Conservation (phyloP, 1,140 invertebrate species). For the Bombus sylvicola region DNA sequence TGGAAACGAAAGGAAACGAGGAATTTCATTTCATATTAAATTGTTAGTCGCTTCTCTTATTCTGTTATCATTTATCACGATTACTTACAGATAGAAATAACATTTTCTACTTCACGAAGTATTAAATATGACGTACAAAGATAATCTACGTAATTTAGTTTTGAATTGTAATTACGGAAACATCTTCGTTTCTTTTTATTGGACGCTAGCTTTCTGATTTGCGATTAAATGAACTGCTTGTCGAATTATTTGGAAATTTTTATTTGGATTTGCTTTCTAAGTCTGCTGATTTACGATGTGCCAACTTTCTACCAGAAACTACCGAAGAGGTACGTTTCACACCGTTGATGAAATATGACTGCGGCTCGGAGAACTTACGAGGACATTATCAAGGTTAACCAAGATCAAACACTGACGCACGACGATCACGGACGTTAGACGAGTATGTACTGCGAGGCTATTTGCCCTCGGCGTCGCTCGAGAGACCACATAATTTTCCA, state of each 20-base stretch:
- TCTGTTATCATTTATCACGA: neutral
- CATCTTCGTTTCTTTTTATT: neutral
- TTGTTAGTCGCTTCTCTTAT: neutral
- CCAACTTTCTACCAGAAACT: neutral
- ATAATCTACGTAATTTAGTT: neutral
- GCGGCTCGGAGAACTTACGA: slow-evolving; percentile 24
- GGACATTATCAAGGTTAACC: slow-evolving; percentile 39
- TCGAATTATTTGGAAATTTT: neutral
- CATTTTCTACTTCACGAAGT: neutral
- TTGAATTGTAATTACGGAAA: neutral
- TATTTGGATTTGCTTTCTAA: neutral
- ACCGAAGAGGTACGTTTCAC: neutral
- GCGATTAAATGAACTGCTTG: neutral
- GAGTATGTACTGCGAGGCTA: slow-evolving; percentile 6
- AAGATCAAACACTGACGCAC: slow-evolving; percentile 49
- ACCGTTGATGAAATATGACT: slow-evolving; percentile 6
- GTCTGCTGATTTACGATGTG: neutral
- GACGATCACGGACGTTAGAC: slow-evolving; percentile 6
- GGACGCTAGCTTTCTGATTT: neutral
- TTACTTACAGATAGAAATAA: neutral
- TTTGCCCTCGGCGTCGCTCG: slow-evolving; percentile 9
- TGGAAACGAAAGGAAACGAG: neutral
- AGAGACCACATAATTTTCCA: slow-evolving; percentile 44
- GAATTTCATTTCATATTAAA: slow-evolving; percentile 3
- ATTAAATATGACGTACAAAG: neutral